Base-by-base conservation (phyloP, 1,140 invertebrate genomes). In the Ruditapes philippinarum region DNA sequence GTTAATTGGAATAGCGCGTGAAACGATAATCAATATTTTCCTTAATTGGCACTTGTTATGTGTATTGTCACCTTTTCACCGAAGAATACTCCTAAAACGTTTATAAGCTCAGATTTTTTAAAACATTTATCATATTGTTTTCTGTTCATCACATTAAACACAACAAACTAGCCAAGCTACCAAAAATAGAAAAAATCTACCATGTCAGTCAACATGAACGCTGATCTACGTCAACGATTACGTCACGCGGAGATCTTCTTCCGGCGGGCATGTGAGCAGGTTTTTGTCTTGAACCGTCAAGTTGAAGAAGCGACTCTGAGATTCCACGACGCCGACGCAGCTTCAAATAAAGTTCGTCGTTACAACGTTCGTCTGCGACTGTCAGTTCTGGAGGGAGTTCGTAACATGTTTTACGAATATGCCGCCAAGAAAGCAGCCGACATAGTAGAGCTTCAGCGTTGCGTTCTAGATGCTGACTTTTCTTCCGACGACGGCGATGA, bases 171-270 rank as follows among this genome's bases (percentile, higher is more conserved):
- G 51, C 51, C 12, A n/a, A n/a, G n/a, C n/a, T n/a, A 12, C 49
- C 49, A 51, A 51, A 51, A 9, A 12, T 51, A 9, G 22, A 9
- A 51, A 51, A 12, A 51, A n/a, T n/a, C n/a, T 31, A 28, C 31
- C 28, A 84, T 84, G 81, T 84, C 81, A 19, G 65, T 68, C 22
- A 68, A 25, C 31, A 76, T 85, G 65, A 85, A 45, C 36, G 31
- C 51, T 36, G 38, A 45, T 22, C 31, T 82, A 9, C 31, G 25
- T 12, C 68, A n/a, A 65, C 96, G 96, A 60, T 97, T 98, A 95
- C 98, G 19, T 25, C n/a, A 25, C 40, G 62, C 87, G 19, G 79
- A 60, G 31, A 12, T 31, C 3, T 31, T 42, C 79, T 76, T 74
- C 79, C 87, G 68, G 40, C 42, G 38, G 42, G 70, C 88, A n/a